Conservation (phyloP, 2,797 vertebrate genomes). For the Pipistrellus nathusii region DNA sequence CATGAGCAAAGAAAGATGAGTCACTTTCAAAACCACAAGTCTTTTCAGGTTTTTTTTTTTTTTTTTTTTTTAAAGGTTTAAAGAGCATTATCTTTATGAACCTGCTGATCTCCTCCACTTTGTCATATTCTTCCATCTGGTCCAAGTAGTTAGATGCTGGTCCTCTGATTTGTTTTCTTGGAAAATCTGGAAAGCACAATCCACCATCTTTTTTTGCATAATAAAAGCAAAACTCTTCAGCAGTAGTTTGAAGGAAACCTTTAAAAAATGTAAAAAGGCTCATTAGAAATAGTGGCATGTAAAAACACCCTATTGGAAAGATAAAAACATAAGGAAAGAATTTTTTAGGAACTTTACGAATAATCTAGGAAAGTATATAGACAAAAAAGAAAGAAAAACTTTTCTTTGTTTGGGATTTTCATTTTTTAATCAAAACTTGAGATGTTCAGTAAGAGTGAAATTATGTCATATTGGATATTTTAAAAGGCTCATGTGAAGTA, state of each 20-base stretch:
- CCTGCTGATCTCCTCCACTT: conserved; percentile 97
- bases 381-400: neutral
- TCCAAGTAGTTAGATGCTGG: conserved; percentile 98
- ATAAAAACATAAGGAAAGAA: neutral
- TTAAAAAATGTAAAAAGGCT: conserved; percentile 83
- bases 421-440: conserved; percentile 19
- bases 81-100: conserved; percentile 91
- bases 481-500: neutral
- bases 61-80: conserved; percentile 73
- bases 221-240: conserved; percentile 98
- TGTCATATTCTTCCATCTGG: conserved; percentile 94
- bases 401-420: conserved; percentile 32
- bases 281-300: conserved; percentile 75
- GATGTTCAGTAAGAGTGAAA: neutral
- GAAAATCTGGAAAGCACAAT: conserved; percentile 98
- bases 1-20: conserved; percentile 82
- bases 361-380: neutral
- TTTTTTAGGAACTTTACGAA: conserved; percentile 59
- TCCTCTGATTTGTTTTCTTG: conserved; percentile 94
- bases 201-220: conserved; percentile 94
- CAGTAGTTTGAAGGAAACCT: conserved; percentile 98
- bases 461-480: neutral
- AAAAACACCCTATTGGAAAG: conserved; percentile 12
- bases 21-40: conserved; percentile 85
- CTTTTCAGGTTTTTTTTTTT: conserved; percentile 70